Conservation (phyloP, 2,113 vertebrate genomes). For the Gobio gobio region DNA sequence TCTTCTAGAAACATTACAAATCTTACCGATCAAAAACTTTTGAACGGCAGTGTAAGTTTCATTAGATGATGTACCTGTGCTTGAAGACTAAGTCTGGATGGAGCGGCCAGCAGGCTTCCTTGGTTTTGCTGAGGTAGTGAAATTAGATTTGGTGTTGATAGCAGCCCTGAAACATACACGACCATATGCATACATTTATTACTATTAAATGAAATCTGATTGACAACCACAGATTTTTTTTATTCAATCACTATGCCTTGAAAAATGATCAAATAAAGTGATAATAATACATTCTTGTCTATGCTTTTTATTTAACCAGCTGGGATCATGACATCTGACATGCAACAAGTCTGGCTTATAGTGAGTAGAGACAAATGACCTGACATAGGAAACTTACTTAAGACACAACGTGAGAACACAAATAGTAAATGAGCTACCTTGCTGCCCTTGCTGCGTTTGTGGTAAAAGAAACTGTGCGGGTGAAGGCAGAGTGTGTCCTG, state of each 20-base stretch:
- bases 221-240: not conserved
- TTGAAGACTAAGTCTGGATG: constrained; percentile 82
- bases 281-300: not conserved
- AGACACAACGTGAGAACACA: not conserved
- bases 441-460: constrained; percentile 88
- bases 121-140: constrained; percentile 96
- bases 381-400: not conserved
- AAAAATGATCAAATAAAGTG: not conserved
- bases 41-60: not conserved
- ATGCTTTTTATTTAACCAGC: not conserved
- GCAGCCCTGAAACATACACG: constrained; percentile 77
- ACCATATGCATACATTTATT: constrained; percentile 1
- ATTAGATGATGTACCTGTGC: constrained; percentile 77
- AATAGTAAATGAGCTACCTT: constrained; percentile 74
- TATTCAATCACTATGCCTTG: not conserved
- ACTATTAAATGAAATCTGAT: not conserved
- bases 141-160: constrained; percentile 91
- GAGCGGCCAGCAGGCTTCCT: constrained; percentile 85
- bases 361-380: not conserved
- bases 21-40: too few relatives aligned
- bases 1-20: too few relatives aligned
- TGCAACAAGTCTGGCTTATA: not conserved
- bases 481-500: constrained; percentile 84
- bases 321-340: not conserved
- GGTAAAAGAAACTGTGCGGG: constrained; percentile 90